Evolutionary conservation across 2,888 invertebrate genomes (phyloP).

Genomic region (Imbricaverruca yamaguchii): DNA sequence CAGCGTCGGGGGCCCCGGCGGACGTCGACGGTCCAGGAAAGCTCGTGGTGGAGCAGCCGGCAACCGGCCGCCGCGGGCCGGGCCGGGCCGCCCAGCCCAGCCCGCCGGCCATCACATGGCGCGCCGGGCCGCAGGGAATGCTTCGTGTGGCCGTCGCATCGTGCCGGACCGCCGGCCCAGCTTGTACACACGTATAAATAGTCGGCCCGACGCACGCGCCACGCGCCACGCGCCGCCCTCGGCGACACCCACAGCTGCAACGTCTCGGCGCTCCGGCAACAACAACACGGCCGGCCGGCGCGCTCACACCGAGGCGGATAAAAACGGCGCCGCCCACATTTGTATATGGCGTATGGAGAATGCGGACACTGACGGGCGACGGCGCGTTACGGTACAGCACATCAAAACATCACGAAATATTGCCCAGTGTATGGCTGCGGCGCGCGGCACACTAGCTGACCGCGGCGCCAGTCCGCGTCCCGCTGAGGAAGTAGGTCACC

Average conservation of each 20-base stretch:
- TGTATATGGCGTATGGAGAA: constrained; percentile 4
- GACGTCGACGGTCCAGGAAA: neutral
- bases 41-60: neutral
- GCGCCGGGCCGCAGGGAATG: no score
- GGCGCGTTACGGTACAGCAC: neutral
- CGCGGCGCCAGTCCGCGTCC: neutral
- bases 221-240: neutral
- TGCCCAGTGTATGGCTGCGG: constrained; percentile 4
- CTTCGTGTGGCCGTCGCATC: no score
- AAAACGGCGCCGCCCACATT: no score
- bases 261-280: neutral
- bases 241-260: neutral
- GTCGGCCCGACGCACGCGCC: neutral
- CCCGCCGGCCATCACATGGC: no score
- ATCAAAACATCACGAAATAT: neutral
- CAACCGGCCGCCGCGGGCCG: neutral
- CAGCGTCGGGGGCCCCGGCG: neutral
- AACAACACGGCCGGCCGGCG: neutral
- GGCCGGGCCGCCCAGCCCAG: no score
- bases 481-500: constrained; percentile 67
- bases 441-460: neutral
- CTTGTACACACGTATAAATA: no score
- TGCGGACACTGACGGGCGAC: neutral
- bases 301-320: neutral
- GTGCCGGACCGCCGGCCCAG: no score